Evolutionary conservation across 2,888 invertebrate species (phyloP), one percentile per base, ranked within the genome.

Genomic region (Temnothorax ravouxi): DNA sequence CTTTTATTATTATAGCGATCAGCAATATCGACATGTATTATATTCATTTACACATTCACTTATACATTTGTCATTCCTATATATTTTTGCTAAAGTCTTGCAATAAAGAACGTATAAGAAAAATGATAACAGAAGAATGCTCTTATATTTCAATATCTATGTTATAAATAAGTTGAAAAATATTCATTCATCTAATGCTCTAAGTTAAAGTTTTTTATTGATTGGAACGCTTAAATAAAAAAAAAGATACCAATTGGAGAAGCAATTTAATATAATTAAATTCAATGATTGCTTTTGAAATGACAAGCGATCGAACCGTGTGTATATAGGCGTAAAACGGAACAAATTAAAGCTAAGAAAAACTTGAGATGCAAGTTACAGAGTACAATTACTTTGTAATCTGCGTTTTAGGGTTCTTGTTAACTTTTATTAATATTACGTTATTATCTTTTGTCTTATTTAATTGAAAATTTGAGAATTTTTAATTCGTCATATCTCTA

Each of bases 191-290:
- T 13, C 25, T 66, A 2, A 44, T 66, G 25, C 8, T 66, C 0
- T 44, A 44, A 21, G 9, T 21, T n/a, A 21, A 54, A 54, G 21
- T 25, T 66, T 44, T 66, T n/a, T 21, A 64, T 44, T 44, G 4
- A 62, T 38, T 66, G 21, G 3, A 1, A 25, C 18, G 4, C 8
- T 44, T 66, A 66, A 1, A 15, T 41, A 15, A 64, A 25, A 61
- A 44, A 5, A 9, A 50, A 11, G 4, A 44, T 25, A 66, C 5
- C 44, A 8, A 44, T 44, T 66, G 44, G 8, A 66, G 9, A 15
- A 66, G 44, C 15, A 41, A 44, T 66, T 64, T 44, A 66, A 8
- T 66, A 44, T 25, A 66, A 66, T 38, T 38, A n/a, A 38, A 62
- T 62, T 62, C 2, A 66, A 44, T 8, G 9, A 66, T 66, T 8